phyloP scores from a whole-genome alignment of 2,888 invertebrate species.

The Biston betularia region DNA sequence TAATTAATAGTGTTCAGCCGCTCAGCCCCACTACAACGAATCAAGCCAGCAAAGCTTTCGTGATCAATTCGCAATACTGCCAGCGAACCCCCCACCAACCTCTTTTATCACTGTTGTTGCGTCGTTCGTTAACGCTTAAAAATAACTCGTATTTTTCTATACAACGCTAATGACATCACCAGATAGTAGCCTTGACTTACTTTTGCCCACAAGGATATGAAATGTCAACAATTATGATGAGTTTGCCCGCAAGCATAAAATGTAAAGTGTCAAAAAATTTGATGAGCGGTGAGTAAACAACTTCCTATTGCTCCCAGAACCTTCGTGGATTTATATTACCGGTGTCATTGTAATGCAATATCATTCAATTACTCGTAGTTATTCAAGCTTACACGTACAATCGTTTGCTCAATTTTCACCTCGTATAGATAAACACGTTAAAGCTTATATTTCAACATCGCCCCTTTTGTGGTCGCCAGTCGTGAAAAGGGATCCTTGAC shows the following conservation, averaged over 20 bases:
- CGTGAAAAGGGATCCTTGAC: slow-evolving; percentile 63
- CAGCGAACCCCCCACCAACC: slow-evolving; percentile 53
- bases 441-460: slow-evolving; percentile 45
- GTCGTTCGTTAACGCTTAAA: slow-evolving; percentile 48
- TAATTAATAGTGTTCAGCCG: slow-evolving; percentile 30
- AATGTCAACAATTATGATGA: slow-evolving; percentile 38
- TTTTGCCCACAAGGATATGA: slow-evolving; percentile 28
- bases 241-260: neutral
- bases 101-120: slow-evolving; percentile 65
- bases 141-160: slow-evolving; percentile 47
- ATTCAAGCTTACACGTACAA: neutral
- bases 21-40: slow-evolving; percentile 16
- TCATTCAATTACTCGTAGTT: slow-evolving; percentile 3
- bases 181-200: slow-evolving; percentile 44
- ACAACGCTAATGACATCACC: slow-evolving; percentile 38
- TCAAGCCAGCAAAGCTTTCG: slow-evolving; percentile 62
- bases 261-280: no score
- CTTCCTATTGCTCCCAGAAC: slow-evolving; percentile 20
- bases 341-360: slow-evolving; percentile 13
- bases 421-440: slow-evolving; percentile 31
- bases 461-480: slow-evolving; percentile 54
- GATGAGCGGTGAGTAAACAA: slow-evolving; percentile 17
- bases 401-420: slow-evolving; percentile 15
- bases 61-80: slow-evolving; percentile 64
- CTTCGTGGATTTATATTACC: slow-evolving; percentile 12